Evolutionary conservation across 92 coral and sea anemone species (phyloP).

Genomic region (Porites rus): DNA sequence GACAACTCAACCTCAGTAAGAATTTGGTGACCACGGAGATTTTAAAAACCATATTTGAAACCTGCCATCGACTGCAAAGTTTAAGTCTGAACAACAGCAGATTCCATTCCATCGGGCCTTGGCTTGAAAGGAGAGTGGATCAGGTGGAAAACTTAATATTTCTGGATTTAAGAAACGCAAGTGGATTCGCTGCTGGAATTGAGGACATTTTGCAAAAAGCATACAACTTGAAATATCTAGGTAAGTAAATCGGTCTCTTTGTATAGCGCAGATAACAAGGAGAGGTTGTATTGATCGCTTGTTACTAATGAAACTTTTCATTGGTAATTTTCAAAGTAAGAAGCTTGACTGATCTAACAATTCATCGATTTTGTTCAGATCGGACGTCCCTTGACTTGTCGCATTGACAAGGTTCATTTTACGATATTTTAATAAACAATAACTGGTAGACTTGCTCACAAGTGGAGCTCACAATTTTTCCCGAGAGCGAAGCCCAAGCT

Average conservation of each 20-base stretch:
- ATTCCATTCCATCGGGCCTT: slow-evolving; percentile 48
- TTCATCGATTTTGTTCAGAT: too few relatives aligned
- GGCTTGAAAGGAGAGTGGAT: slow-evolving; percentile 30
- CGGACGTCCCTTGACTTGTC: too few relatives aligned
- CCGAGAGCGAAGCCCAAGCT: too few relatives aligned
- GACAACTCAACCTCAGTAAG: slow-evolving; percentile 56
- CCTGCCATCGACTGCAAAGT: slow-evolving; percentile 55
- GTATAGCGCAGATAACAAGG: too few relatives aligned
- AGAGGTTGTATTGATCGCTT: too few relatives aligned
- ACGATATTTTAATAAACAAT: too few relatives aligned
- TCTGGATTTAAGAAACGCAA: slow-evolving; percentile 70
- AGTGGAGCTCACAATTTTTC: too few relatives aligned
- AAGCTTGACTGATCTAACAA: too few relatives aligned
- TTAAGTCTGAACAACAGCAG: slow-evolving; percentile 67
- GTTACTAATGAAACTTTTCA: too few relatives aligned
- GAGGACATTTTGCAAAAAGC: slow-evolving; percentile 58
- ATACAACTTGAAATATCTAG: slow-evolving; percentile 61
- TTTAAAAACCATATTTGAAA: slow-evolving; percentile 40
- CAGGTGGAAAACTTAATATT: slow-evolving; percentile 29
- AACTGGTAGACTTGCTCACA: too few relatives aligned
- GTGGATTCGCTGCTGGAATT: slow-evolving; percentile 66
- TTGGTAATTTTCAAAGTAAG: too few relatives aligned
- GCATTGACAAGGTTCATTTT: too few relatives aligned
- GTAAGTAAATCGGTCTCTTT: slow-evolving; percentile 20
- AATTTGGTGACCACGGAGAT: slow-evolving; percentile 50